phyloP scores from a whole-genome alignment of 2,888 invertebrate species.

The Lasius fuliginosus region DNA sequence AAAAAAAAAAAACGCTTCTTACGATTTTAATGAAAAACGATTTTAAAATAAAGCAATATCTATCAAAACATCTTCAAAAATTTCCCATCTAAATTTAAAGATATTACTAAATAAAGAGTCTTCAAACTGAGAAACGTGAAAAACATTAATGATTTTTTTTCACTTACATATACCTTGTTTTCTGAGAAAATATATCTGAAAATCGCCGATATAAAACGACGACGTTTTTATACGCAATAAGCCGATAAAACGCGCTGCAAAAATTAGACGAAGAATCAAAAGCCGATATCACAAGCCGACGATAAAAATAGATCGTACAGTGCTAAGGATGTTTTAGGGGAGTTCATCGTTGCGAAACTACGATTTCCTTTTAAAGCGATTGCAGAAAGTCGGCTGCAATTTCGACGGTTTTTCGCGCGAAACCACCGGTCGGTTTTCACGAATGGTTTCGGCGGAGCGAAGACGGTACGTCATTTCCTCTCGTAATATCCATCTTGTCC shows the following conservation, averaged over 20 bases:
- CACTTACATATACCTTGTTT: not conserved
- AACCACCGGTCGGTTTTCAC: conserved; percentile 23
- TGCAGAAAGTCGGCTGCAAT: conserved; percentile 45
- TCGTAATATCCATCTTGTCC: conserved; percentile 41
- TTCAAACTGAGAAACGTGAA: not conserved
- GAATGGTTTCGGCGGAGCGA: conserved; percentile 5
- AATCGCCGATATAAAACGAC: not conserved
- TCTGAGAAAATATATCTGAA: not conserved
- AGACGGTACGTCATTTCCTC: conserved; percentile 29
- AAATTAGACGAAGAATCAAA: not conserved
- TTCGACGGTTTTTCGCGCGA: conserved; percentile 38
- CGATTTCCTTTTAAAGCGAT: conserved; percentile 51
- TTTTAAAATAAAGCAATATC: too few relatives aligned
- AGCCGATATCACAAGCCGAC: not conserved
- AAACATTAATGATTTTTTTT: not conserved
- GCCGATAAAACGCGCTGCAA: not conserved
- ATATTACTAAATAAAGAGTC: too few relatives aligned
- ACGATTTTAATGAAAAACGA: too few relatives aligned
- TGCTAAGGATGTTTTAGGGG: not conserved
- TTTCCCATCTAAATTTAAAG: too few relatives aligned
- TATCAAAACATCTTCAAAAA: too few relatives aligned
- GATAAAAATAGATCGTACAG: conserved; percentile 27
- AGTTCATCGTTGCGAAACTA: conserved; percentile 39
- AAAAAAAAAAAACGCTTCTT: too few relatives aligned
- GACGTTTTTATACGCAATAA: not conserved